Conservation (phyloP, 2,113 vertebrate genomes). For the Laticauda laticaudata region DNA sequence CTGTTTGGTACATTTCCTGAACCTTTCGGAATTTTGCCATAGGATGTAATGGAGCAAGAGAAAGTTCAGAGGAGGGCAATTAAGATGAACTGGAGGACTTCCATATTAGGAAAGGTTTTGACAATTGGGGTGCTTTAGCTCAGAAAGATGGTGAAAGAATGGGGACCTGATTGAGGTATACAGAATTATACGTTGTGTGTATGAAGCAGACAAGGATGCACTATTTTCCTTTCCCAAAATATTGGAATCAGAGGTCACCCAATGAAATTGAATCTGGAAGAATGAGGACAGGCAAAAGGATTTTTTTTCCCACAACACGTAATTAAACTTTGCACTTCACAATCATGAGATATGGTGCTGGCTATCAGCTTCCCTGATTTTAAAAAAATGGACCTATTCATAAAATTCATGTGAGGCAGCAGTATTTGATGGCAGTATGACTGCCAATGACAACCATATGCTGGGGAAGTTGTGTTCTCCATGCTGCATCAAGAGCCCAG, state of each 20-base stretch:
- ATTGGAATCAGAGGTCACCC: not conserved
- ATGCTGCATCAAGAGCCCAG: too few relatives aligned
- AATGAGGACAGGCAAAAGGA: not conserved
- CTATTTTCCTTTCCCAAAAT: not conserved
- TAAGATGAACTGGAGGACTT: not conserved
- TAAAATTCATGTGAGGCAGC: not conserved
- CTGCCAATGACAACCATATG: not conserved
- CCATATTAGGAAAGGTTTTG: not conserved
- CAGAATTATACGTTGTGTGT: too few relatives aligned
- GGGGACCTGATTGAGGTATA: not conserved
- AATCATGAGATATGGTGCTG: not conserved
- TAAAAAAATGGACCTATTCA: not conserved
- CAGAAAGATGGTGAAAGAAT: not conserved
- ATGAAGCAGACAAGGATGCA: too few relatives aligned
- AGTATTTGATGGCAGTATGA: not conserved
- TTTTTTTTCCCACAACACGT: not conserved
- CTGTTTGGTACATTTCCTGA: not conserved
- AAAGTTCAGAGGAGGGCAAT: not conserved
- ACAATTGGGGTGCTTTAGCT: not conserved
- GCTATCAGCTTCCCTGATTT: not conserved
- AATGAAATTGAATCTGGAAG: not conserved
- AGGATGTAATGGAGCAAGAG: too few relatives aligned
- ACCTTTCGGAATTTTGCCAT: too few relatives aligned
- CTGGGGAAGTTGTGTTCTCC: not conserved
- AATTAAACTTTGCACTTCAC: not conserved